Evolutionary conservation across 2,113 vertebrate genomes (phyloP).

Genomic region (Morone saxatilis): DNA sequence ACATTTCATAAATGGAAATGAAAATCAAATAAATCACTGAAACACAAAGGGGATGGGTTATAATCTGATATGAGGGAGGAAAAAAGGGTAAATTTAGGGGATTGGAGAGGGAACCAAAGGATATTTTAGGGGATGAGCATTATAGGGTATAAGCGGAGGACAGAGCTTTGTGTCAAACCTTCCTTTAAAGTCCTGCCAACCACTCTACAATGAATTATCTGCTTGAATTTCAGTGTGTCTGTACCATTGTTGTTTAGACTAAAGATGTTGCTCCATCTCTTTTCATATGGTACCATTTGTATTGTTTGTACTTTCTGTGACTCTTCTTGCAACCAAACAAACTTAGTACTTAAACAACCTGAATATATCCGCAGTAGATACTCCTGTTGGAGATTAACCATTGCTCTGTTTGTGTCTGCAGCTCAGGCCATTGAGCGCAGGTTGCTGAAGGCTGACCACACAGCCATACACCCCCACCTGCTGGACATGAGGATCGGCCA

Average conservation of each 20-base stretch:
- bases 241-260: conserved; percentile 1
- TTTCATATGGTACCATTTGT: background rate
- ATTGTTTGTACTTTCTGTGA: background rate
- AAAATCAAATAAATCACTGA: conserved; percentile 3
- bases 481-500: conserved; percentile 99
- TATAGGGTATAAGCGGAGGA: conserved; percentile 21
- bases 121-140: conserved; percentile 16
- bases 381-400: background rate
- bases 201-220: conserved; percentile 18
- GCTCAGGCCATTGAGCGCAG: conserved; percentile 92
- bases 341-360: too few relatives aligned
- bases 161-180: conserved; percentile 49
- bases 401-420: conserved; percentile 71
- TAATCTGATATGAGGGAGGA: background rate
- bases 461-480: conserved; percentile 95
- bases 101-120: conserved; percentile 5
- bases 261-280: background rate
- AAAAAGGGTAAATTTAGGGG: background rate
- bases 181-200: conserved; percentile 60
- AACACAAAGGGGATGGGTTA: background rate
- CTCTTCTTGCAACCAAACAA: background rate
- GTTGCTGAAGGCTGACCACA: conserved; percentile 95
- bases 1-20: background rate
- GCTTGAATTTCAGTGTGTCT: background rate
- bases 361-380: background rate